These are phyloP conservation scores for Diorhabda elongata DNA, from an alignment of 1,140 invertebrate species.

Conservation along the genomic window DNA sequence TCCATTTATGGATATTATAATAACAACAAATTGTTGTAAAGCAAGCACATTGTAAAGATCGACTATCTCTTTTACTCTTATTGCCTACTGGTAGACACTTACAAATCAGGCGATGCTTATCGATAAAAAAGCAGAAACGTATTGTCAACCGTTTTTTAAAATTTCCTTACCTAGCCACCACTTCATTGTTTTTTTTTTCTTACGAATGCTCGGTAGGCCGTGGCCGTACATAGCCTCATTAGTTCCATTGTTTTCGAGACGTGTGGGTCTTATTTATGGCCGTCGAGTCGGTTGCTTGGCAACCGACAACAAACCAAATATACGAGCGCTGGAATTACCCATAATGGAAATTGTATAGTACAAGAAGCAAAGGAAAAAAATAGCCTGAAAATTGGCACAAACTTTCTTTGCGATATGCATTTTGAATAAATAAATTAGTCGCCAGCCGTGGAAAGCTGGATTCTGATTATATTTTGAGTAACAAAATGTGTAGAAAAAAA, in stretches of 20 bases:
- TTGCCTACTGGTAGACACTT: conserved; percentile 6
- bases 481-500: too few relatives aligned
- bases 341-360: conserved; percentile 20
- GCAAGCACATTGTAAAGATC: neutral
- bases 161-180: conserved; percentile 7
- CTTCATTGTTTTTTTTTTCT: neutral
- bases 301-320: conserved; percentile 5
- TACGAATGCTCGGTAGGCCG: neutral
- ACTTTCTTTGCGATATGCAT: too few relatives aligned
- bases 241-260: conserved; percentile 23
- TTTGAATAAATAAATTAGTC: too few relatives aligned
- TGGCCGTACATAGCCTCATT: conserved; percentile 15
- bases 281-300: conserved; percentile 6
- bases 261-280: conserved; percentile 21
- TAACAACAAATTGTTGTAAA: neutral
- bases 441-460: too few relatives aligned
- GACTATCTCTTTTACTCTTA: neutral
- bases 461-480: too few relatives aligned
- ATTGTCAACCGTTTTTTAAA: conserved; percentile 14
- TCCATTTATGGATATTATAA: neutral
- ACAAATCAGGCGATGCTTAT: conserved; percentile 16
- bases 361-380: neutral
- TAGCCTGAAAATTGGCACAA: too few relatives aligned
- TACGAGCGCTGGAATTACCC: conserved; percentile 11
- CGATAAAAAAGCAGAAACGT: neutral